A percentile compares a stretch with the other conserved stretches of the same genome.
These are phyloP conservation scores for Petrophora chlorosata DNA, from an alignment of 2,888 invertebrate species.

Conservation along the genomic window DNA sequence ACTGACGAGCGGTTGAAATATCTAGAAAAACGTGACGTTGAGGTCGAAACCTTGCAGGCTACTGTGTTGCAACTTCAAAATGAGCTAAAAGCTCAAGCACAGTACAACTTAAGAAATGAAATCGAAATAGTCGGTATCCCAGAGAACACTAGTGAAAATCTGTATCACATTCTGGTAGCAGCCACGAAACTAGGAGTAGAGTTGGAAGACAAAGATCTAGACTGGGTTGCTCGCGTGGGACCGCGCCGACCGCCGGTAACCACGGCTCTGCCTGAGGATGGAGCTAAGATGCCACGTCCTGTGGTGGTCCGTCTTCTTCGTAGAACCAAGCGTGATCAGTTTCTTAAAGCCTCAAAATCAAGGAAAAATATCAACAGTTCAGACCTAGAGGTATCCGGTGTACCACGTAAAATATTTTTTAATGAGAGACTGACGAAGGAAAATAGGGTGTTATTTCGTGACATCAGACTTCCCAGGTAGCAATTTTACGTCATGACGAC, in stretches of 20 bases:
- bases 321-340: constrained; percentile 1
- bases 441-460: constrained; percentile 7
- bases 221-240: constrained; percentile 13
- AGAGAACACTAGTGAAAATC: constrained; percentile 1
- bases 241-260: constrained; percentile 6
- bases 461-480: no score
- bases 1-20: constrained; percentile 1
- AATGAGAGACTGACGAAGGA: no score
- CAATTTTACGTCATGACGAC: no score
- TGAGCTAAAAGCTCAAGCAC: constrained; percentile 3
- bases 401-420: background rate
- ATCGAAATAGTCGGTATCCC: constrained; percentile 13
- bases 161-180: constrained; percentile 5
- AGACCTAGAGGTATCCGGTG: background rate
- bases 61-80: background rate
- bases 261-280: constrained; percentile 9
- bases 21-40: constrained; percentile 7
- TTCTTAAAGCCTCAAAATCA: background rate
- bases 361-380: constrained; percentile 4
- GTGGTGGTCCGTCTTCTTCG: constrained; percentile 7
- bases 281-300: constrained; percentile 9
- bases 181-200: constrained; percentile 1
- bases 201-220: background rate
- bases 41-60: background rate
- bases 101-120: constrained; percentile 3